Evolutionary conservation across 1,140 invertebrate genomes (phyloP).

Genomic region (Helicoverpa zea): DNA sequence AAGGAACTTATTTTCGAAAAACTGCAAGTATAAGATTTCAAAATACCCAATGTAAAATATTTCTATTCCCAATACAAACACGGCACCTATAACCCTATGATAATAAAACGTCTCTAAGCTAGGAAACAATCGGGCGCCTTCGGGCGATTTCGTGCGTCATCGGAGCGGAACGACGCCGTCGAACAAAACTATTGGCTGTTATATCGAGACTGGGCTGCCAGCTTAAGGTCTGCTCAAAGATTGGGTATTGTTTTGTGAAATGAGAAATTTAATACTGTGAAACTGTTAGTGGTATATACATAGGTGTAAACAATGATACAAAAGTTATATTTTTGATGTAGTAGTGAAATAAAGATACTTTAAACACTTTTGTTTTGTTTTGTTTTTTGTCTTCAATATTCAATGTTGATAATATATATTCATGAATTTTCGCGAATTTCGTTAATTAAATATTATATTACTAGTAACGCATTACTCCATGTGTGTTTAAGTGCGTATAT

Average conservation of each 20-base stretch:
- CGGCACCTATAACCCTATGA: not conserved
- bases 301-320: too few relatives aligned
- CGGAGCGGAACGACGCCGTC: conserved; percentile 24
- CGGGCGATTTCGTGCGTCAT: conserved; percentile 14
- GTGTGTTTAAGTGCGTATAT: too few relatives aligned
- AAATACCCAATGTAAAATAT: not conserved
- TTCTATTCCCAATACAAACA: not conserved
- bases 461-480: too few relatives aligned
- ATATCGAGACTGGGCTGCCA: conserved; percentile 17
- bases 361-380: too few relatives aligned
- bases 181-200: conserved; percentile 31
- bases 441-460: too few relatives aligned
- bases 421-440: too few relatives aligned
- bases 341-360: too few relatives aligned
- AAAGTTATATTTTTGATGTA: too few relatives aligned
- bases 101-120: not conserved
- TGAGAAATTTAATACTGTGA: not conserved
- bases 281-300: too few relatives aligned
- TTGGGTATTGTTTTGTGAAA: conserved; percentile 12
- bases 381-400: too few relatives aligned
- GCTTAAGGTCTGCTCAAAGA: not conserved
- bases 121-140: conserved; percentile 18
- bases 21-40: not conserved
- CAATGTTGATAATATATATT: too few relatives aligned
- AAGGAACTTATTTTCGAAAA: too few relatives aligned